Conservation (phyloP, 2,888 invertebrate species). For the Salpingus planirostris region DNA sequence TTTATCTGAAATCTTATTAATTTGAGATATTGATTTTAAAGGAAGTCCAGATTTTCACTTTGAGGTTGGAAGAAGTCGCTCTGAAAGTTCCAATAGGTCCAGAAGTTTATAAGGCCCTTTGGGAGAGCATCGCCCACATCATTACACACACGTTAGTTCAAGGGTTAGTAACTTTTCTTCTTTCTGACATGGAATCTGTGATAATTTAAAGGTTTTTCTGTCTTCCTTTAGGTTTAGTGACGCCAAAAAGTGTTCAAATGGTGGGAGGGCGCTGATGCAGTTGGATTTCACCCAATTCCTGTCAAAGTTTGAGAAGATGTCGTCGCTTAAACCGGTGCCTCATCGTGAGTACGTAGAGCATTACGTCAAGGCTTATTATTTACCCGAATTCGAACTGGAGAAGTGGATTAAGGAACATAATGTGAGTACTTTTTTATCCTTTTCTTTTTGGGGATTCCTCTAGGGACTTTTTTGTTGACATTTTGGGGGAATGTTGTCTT, state of each 20-base stretch:
- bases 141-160: conserved; percentile 85
- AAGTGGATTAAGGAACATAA: conserved; percentile 79
- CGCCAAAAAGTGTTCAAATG: conserved; percentile 90
- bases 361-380: conserved; percentile 94
- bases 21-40: conserved; percentile 30
- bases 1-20: conserved; percentile 5
- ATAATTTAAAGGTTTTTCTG: too few relatives aligned
- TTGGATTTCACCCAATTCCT: conserved; percentile 93
- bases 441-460: conserved; percentile 1
- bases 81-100: conserved; percentile 61
- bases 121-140: conserved; percentile 82
- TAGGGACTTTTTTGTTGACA: conserved; percentile 1
- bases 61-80: conserved; percentile 65
- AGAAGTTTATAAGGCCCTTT: conserved; percentile 62
- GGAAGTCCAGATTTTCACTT: conserved; percentile 68
- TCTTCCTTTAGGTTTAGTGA: conserved; percentile 59
- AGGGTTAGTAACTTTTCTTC: conserved; percentile 51
- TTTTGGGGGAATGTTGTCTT: conserved; percentile 9
- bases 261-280: conserved; percentile 95
- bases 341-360: conserved; percentile 85
- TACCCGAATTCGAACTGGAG: conserved; percentile 80
- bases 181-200: neutral
- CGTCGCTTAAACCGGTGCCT: conserved; percentile 74
- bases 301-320: conserved; percentile 81
- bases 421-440: conserved; percentile 38